Base-by-base conservation (phyloP, 2,797 vertebrate genomes). In the Cynodonichthys magdalenae region DNA sequence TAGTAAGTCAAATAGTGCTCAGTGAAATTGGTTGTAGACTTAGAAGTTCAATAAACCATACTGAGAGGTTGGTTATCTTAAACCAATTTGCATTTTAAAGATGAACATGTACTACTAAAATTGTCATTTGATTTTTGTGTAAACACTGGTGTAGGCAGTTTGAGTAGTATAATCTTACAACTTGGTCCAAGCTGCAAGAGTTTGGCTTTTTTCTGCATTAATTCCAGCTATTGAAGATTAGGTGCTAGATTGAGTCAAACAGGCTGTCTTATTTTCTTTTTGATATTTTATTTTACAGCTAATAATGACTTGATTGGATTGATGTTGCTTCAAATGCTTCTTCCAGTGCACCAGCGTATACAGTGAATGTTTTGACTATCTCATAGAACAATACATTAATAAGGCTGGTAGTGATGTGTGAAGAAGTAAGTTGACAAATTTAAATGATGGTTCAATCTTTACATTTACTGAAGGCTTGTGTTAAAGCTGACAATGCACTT, bases 401-500 rank as follows among this genome's bases (percentile, higher is more conserved):
- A 11, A 31, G 15, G 9, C 45, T 56, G 41, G 27, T 20, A 61
- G 24, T 45, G 8, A 31, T 54, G 41, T 64, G 17, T 51, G 28
- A 53, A 27, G n/a, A n/a, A 59, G 9, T 39, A 28, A 45, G 18
- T 61, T 56, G n/a, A 53, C 12, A 28, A 11, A 61, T 15, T 53
- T 55, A 27, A 18, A 36, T 65, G 48, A 20, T 61, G 2, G 2
- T 61, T 17, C 45, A 18, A 5, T 49, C 45, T 45, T 74, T 58
- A 81, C 58, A 66, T 74, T 79, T 54, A 55, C 64, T 27, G 48
- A 64, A 53, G 45, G 39, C 31, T 69, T 49, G 56, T 58, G n/a
- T 17, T 36, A 48, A 71, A 68, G 56, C 53, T 3, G 0, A 41
- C 39, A 28, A 58, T 34, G 46, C 15, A 6, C 9, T 10, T 24